Base-by-base conservation (phyloP, 2,113 vertebrate species). In the Pedionomus torquatus region DNA sequence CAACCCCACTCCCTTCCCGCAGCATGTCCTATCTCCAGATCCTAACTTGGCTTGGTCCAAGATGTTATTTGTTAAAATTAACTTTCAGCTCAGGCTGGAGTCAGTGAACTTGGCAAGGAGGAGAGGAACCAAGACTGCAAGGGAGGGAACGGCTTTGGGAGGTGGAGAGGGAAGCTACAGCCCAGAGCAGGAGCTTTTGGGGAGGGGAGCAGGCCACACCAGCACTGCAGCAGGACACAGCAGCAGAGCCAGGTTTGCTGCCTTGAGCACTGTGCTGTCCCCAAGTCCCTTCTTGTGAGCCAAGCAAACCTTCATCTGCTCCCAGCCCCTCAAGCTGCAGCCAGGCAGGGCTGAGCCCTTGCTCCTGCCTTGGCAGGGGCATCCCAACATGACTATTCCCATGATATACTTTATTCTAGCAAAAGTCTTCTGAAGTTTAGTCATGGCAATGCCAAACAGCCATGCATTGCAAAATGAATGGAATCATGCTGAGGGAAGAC, bases 21-120 rank as follows among this genome's bases (percentile, higher is more conserved):
- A 13, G 88, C 1, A 4, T 96, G 96, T 97, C 95, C 96, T 93
- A 96, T 97, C 97, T 97, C 94, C 91, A 92, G 94, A 97, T 97
- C 81, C 89, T 72, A 96, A 94, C 94, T 95, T 87, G 94, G 93
- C 93, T 93, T 8, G 15, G 91, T 43, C 74, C 74, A 58, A 87
- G 81, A 93, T 61, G 77, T 95, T 95, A 95, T 95, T 96, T 96
- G 95, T 96, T 97, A 95, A 97, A 97, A 97, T 97, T 95, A 97
- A 95, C 93, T 97, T 95, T 91, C 81, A 95, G 83, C 95, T 94
- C 77, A 91, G 92, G 60, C 90, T 87, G 77, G 81, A 91, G 78
- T 90, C 70, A 88, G 44, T 18, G 64, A 81, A 87, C 85, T 95
- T 91, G 91, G 94, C 93, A 95, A 91, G 78, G 31, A 94, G 52